phyloP scores from a whole-genome alignment of 2,888 invertebrate species.

The Caenorhabditis doughertyi region DNA sequence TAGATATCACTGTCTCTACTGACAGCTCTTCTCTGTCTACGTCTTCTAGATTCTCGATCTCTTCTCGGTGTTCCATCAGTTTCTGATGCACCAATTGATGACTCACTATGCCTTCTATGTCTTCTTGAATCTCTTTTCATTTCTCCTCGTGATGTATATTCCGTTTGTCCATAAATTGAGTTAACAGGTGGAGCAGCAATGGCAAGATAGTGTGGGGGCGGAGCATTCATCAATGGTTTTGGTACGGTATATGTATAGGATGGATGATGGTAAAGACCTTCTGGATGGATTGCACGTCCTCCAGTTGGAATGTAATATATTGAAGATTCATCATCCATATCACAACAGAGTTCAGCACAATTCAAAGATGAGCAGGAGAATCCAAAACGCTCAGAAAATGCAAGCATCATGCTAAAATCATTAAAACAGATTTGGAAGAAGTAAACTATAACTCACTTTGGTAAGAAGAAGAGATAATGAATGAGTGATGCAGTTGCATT shows the following conservation, averaged over 20 bases:
- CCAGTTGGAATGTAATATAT: conserved; percentile 78
- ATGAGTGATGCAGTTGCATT: conserved; percentile 73
- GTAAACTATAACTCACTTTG: conserved; percentile 74
- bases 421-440: background rate
- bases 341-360: conserved; percentile 71
- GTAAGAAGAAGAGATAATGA: conserved; percentile 77
- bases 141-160: conserved; percentile 46
- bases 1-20: conserved; percentile 69
- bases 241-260: conserved; percentile 72
- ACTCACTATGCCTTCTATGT: conserved; percentile 59
- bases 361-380: conserved; percentile 60
- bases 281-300: conserved; percentile 71
- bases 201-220: conserved; percentile 73
- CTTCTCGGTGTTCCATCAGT: conserved; percentile 49
- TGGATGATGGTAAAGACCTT: conserved; percentile 68
- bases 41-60: conserved; percentile 50
- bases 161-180: conserved; percentile 55
- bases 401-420: conserved; percentile 74
- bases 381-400: conserved; percentile 76
- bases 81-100: conserved; percentile 41
- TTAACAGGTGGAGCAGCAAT: conserved; percentile 65
- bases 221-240: conserved; percentile 60
- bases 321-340: conserved; percentile 75
- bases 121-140: conserved; percentile 48
- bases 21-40: conserved; percentile 52